Evolutionary conservation across 92 coral and sea anemone genomes (phyloP), one percentile per base, ranked within the genome.

Genomic region (Phymanthus crucifer): DNA sequence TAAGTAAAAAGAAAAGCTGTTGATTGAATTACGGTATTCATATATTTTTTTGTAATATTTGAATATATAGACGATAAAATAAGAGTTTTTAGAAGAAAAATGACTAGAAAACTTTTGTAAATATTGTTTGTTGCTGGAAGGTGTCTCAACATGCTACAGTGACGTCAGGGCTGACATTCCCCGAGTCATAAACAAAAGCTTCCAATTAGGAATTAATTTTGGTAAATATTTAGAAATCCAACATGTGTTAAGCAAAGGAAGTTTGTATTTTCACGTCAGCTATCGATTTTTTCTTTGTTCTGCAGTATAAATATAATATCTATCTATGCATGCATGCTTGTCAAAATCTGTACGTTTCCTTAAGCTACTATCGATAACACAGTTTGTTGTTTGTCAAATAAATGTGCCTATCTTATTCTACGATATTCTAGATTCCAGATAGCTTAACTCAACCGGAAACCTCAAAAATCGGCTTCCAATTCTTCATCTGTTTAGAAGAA

Each of bases 91-190:
- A 18, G 9, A 12, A 52, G 0, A 54, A 54, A 50, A 50, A 13
- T 14, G 13, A 21, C 9, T 3, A 54, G 26, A 54, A 23, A 21
- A 23, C 6, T 21, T n/a, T 24, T 54, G 21, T 24, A 19, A 19
- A 21, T 54, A 21, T n/a, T n/a, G 64, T 21, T 29, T 54, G 4
- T 54, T 7, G 27, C 27, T 14, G 10, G 27, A 7, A 43, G 48
- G 48, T 43, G 48, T 43, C 14, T n/a, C 14, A 43, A 43, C 48
- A 11, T 10, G 48, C 2, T 43, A 21, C 64, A 8, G n/a, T 54
- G 64, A 70, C 27, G 46, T 70, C 74, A 70, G 36, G 68, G 31
- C 8, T 50, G 78, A 74, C 47, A 74, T 13, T 74, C 78, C 78
- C 50, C 32, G 57, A n/a, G 40, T 17, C 1, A 74, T 32, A 74